Evolutionary conservation across 2,797 vertebrate species (phyloP), one percentile per base, ranked within the genome.

Genomic region (Spinibarbus caldwelli): DNA sequence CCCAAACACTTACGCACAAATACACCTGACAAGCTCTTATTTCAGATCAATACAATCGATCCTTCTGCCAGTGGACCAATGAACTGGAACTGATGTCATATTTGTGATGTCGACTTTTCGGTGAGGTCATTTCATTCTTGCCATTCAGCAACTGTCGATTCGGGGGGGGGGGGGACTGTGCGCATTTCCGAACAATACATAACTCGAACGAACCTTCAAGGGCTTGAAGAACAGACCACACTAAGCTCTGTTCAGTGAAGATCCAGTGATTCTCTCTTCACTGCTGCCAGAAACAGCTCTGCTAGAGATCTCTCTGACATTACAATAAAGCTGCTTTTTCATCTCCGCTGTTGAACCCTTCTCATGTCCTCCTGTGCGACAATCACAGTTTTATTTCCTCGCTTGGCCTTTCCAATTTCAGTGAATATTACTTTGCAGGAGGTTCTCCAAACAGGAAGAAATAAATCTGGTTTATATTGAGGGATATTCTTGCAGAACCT

Each of bases 31-130:
- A 85, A 72, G 77, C 84, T 85, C 68, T 70, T 54, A 82, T 82
- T 81, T 59, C 19, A 59, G 80, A 82, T 82, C 80, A 82, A 73
- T 82, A 82, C 11, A 6, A 57, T 82, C n/a, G 80, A 82, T 73
- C 70, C 70, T 31, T 54, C 80, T 73, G 70, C 52, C 68, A 59
- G 49, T 73, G 80, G 5, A 62, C 52, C 77, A 52, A 71, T 79
- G 77, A 73, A 80, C 54, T 73, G 77, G 77, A 85, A 66, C 67
- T 85, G 77, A 85, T 85, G 84, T 85, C 84, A 85, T 85, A 80
- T 85, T 85, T 85, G 77, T 72, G 54, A 85, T 72, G 77, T 36
- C 19, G 67, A 70, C 84, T 64, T 80, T 79, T 73, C 11, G 11
- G 21, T 73, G 67, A 62, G 54, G 67, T 79, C 52, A 80, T 85